Base-by-base conservation (phyloP, 1,140 invertebrate species). In the Bombus balteatus region DNA sequence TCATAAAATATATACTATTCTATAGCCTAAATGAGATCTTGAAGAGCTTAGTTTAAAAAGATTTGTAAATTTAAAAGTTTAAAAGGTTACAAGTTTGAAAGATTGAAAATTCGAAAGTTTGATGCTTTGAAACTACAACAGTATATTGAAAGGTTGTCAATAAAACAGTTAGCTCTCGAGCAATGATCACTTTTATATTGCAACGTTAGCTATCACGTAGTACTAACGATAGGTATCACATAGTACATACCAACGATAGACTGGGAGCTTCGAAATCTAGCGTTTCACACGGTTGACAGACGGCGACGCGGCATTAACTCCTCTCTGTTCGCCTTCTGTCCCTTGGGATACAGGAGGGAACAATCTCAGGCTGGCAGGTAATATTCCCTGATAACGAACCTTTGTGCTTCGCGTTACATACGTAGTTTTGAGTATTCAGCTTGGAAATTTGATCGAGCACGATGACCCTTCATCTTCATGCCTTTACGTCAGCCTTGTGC, bases 341-440 rank as follows among this genome's bases (percentile, higher is more conserved):
- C 80, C 70, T 10, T 18, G 39, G 77, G 78, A 84, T 74, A 70
- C 65, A 34, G 65, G n/a, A 71, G 80, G n/a, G 62, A 65, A 57
- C 79, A 89, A 90, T 87, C 78, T 89, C 81, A 68, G 65, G 41
- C 73, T 68, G 66, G 80, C 87, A 80, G 81, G 66, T 89, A 90
- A 87, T 79, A 79, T 70, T n/a, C 68, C 5, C 47, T 66, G 85
- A 90, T 90, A 90, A 90, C 89, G 89, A 90, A 73, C 68, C 89
- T 87, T 89, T 89, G 89, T 89, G 77, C 84, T 25, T 32, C 79
- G 41, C 79, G 85, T 87, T 79, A 68, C 62, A 68, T 59, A 57
- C 37, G 81, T 81, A 81, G 81, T 89, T 87, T 90, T 82, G 88
- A 84, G 81, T 78, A 87, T 89, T 90, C 85, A 81, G 41, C 81